phyloP scores from a whole-genome alignment of 2,113 vertebrate species.

The Spizaetus ornatus region DNA sequence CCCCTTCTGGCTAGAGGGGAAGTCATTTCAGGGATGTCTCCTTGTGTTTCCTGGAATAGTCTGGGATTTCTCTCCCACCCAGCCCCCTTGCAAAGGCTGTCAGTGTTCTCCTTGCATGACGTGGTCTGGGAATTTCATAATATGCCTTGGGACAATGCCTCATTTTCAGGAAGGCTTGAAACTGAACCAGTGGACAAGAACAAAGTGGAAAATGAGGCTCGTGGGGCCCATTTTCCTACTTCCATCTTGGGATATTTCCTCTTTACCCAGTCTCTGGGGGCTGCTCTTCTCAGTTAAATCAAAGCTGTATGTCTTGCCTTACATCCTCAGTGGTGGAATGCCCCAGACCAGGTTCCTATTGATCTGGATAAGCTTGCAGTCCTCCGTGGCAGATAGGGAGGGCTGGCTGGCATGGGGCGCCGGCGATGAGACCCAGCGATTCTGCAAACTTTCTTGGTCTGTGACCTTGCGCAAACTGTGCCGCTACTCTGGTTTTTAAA shows the following conservation, averaged over 20 bases:
- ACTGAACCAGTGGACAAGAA: background rate
- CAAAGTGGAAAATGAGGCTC: background rate
- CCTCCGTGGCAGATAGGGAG: background rate
- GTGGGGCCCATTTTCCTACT: background rate
- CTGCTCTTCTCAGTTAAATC: background rate
- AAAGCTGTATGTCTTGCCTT: background rate
- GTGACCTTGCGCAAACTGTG: background rate
- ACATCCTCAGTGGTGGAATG: background rate
- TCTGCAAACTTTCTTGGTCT: background rate
- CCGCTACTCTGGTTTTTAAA: background rate
- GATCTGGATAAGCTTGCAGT: background rate
- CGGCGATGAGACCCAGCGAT: fast-evolving
- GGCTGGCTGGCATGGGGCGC: background rate
- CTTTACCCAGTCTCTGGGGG: background rate
- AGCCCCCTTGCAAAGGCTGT: background rate
- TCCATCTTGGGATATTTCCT: background rate
- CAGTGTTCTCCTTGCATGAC: background rate
- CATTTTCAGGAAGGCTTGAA: conserved; percentile 28
- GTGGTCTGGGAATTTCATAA: conserved; percentile 42
- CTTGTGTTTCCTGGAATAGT: conserved; percentile 33
- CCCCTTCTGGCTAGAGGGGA: background rate
- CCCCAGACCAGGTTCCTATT: background rate
- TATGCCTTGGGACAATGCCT: conserved; percentile 29
- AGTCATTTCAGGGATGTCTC: conserved; percentile 54
- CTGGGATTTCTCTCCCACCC: conserved; percentile 20